These are phyloP conservation scores for Philotrypesis tridentata DNA, from an alignment of 1,140 invertebrate species.

Conservation along the genomic window DNA sequence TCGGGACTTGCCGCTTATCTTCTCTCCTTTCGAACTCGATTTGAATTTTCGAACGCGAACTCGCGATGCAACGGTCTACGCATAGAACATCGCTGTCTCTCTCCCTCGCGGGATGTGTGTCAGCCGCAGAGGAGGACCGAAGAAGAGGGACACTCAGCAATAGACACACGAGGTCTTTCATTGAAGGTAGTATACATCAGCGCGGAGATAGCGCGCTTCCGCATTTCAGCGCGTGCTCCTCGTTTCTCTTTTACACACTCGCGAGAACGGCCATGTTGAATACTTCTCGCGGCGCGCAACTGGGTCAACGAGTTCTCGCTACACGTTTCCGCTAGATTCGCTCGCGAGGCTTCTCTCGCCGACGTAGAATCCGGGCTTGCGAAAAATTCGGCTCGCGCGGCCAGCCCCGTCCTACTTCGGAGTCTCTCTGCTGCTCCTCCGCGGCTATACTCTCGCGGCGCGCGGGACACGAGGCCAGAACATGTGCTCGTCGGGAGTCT, in stretches of 20 bases:
- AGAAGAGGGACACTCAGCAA: not conserved
- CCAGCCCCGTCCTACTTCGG: no score
- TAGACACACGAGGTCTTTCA: not conserved
- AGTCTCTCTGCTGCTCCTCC: no score
- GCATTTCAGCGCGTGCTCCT: not conserved
- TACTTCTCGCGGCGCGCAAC: slow-evolving; percentile 31
- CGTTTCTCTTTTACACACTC: slow-evolving; percentile 12
- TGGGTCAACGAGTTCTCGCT: slow-evolving; percentile 35
- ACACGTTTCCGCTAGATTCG: not conserved
- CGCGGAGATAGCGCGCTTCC: not conserved
- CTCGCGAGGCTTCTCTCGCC: not conserved
- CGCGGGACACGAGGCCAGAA: no score
- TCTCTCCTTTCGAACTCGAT: not conserved
- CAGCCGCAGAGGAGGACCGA: not conserved
- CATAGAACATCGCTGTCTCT: no score
- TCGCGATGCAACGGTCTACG: no score
- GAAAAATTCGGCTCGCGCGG: no score
- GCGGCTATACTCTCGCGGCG: no score
- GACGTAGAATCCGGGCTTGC: no score
- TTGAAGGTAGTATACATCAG: slow-evolving; percentile 51
- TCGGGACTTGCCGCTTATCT: no score
- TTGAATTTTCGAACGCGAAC: not conserved
- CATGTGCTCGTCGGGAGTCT: not conserved
- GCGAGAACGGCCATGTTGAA: slow-evolving; percentile 42
- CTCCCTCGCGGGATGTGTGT: not conserved